Base-by-base conservation (phyloP, 2,113 vertebrate species). In the Cyrtonyx montezumae region DNA sequence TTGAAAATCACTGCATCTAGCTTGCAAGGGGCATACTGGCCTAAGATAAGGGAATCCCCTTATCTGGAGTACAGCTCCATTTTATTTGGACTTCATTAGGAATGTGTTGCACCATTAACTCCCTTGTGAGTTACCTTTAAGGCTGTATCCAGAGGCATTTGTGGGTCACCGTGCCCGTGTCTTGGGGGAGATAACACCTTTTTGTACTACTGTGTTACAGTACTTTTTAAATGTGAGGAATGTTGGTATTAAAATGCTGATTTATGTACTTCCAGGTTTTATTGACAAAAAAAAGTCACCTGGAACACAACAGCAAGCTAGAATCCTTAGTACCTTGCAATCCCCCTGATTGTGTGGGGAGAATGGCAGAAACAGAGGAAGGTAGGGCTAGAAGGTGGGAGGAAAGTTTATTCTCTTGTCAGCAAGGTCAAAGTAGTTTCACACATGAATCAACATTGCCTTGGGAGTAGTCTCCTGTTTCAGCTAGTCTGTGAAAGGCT, bases 1-100 rank as follows among this genome's bases (percentile, higher is more conserved):
- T 79, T 89, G 79, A 82, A 96, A 91, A 92, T 84, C 63, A 83
- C 63, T 43, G 8, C 67, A 76, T 88, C 32, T 32, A 67, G 75
- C 75, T 91, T 45, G 14, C 26, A 55, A 36, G 55, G 83, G 83
- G n/a, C 43, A 82, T 70, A 79, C 37, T 87, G 62, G 74, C 70
- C 65, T 75, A 51, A 40, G 40, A 40, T 40, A 13, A 40, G 40
- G 40, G 40, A 40, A 59, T 87, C 79, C 59, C 67, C 62, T 87
- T 49, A 13, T 75, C 49, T 42, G 74, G 49, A 91, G 81, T 87
- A 58, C 62, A 90, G 42, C 69, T 86, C 92, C 80, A 53, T 91
- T 96, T 88, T 83, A 89, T 5, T 1, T 20, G 48, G 63, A 73
- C 58, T 89, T 85, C 79, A 59, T 91, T 89, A 70, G 67, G 42